phyloP scores from a whole-genome alignment of 35 echinoderm and acorn worm species.

The Diadema setosum region DNA sequence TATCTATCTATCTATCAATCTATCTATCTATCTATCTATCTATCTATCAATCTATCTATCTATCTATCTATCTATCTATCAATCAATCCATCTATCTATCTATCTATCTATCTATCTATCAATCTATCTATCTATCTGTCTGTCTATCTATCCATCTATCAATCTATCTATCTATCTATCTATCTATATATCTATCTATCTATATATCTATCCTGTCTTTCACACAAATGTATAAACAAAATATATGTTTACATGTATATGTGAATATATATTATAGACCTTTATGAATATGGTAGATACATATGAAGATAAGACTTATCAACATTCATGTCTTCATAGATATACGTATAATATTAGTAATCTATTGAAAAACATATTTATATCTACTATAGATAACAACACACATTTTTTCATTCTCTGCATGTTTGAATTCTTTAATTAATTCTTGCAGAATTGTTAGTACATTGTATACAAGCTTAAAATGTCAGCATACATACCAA shows the following conservation, averaged over 20 bases:
- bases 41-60: neutral
- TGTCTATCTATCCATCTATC: neutral
- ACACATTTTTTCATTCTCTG: no score
- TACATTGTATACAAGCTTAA: no score
- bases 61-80: neutral
- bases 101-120: neutral
- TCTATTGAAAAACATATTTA: no score
- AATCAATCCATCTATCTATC: neutral
- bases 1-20: neutral
- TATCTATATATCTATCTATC: neutral
- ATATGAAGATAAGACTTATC: no score
- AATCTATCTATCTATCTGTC: neutral
- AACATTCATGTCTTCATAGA: no score
- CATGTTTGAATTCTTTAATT: no score
- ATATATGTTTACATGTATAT: neutral
- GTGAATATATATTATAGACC: neutral
- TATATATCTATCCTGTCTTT: neutral
- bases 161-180: neutral
- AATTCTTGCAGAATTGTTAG: no score
- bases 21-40: neutral
- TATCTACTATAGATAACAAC: no score
- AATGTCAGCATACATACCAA: no score
- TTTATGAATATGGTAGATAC: no score
- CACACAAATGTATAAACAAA: neutral
- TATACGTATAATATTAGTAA: no score